phyloP scores from a whole-genome alignment of 2,888 invertebrate genomes.

The Eilema griseolum region DNA sequence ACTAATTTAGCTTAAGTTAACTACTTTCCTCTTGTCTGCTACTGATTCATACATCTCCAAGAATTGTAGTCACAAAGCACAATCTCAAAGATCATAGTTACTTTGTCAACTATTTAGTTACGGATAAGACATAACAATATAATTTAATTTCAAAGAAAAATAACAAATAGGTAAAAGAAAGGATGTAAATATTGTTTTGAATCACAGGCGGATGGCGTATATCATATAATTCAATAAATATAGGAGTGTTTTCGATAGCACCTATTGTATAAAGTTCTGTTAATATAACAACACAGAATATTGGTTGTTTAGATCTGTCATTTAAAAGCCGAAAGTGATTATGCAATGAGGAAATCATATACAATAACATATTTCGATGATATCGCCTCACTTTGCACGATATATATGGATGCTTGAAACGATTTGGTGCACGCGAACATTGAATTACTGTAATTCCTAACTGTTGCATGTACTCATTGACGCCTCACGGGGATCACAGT shows the following conservation, averaged over 20 bases:
- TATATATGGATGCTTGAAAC: slow-evolving; percentile 55
- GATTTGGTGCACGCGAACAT: slow-evolving; percentile 66
- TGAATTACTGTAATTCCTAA: slow-evolving; percentile 72
- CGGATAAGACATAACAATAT: neutral
- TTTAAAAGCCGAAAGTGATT: slow-evolving; percentile 54
- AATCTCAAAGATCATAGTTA: neutral
- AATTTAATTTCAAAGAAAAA: neutral
- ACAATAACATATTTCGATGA: slow-evolving; percentile 37
- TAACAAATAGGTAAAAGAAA: neutral
- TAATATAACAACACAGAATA: neutral
- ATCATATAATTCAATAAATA: no score
- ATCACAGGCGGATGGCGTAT: neutral
- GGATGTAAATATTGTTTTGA: neutral
- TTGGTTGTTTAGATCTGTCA: neutral
- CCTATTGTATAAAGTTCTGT: no score
- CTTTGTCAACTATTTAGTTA: neutral
- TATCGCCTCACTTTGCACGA: slow-evolving; percentile 42
- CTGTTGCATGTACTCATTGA: slow-evolving; percentile 65
- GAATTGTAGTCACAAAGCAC: neutral
- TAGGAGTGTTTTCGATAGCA: no score
- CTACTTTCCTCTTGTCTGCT: neutral
- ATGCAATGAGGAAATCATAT: slow-evolving; percentile 58
- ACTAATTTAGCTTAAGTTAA: neutral
- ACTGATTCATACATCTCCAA: neutral
- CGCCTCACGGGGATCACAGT: slow-evolving; percentile 57